A percentile compares a stretch with the other conserved stretches of the same genome.
phyloP scores from a whole-genome alignment of 2,888 invertebrate genomes.

The Steromphala cineraria region DNA sequence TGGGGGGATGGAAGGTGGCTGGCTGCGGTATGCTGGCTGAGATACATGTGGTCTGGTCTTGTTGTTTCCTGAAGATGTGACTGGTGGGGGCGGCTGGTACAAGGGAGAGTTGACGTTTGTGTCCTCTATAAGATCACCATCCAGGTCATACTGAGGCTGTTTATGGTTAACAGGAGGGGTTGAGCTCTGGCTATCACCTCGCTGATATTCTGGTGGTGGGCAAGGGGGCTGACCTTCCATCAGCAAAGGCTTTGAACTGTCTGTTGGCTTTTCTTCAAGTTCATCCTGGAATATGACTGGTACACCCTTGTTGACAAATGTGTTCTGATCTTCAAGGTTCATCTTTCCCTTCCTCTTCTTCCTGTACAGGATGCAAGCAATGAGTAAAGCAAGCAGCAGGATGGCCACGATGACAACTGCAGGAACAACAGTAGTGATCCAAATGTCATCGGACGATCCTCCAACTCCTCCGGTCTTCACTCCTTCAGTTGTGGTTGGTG shows the following conservation, averaged over 20 bases:
- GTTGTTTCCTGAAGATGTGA: constrained; percentile 60
- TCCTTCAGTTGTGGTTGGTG: constrained; percentile 31
- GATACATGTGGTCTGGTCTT: constrained; percentile 64
- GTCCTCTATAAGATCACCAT: constrained; percentile 57
- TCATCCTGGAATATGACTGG: constrained; percentile 97
- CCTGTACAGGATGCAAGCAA: constrained; percentile 91
- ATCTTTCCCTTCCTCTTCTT: constrained; percentile 87
- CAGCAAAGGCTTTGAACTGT: constrained; percentile 89
- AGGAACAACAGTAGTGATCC: constrained; percentile 89
- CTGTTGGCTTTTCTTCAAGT: constrained; percentile 90
- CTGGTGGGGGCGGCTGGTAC: constrained; percentile 67
- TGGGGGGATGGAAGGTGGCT: constrained; percentile 97
- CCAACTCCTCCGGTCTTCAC: constrained; percentile 36
- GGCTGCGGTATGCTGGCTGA: constrained; percentile 91
- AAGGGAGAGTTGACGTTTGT: constrained; percentile 58
- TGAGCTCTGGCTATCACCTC: constrained; percentile 64
- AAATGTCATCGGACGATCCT: constrained; percentile 66
- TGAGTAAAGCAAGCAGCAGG: constrained; percentile 89
- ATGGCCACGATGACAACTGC: constrained; percentile 86
- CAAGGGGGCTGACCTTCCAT: constrained; percentile 94
- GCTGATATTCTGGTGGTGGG: constrained; percentile 67
- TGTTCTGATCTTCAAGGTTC: constrained; percentile 84
- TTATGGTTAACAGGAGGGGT: constrained; percentile 44
- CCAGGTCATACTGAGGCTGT: constrained; percentile 48
- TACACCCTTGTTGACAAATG: constrained; percentile 80